phyloP scores from a whole-genome alignment of 2,888 invertebrate genomes.

The Stenodema calcarata region DNA sequence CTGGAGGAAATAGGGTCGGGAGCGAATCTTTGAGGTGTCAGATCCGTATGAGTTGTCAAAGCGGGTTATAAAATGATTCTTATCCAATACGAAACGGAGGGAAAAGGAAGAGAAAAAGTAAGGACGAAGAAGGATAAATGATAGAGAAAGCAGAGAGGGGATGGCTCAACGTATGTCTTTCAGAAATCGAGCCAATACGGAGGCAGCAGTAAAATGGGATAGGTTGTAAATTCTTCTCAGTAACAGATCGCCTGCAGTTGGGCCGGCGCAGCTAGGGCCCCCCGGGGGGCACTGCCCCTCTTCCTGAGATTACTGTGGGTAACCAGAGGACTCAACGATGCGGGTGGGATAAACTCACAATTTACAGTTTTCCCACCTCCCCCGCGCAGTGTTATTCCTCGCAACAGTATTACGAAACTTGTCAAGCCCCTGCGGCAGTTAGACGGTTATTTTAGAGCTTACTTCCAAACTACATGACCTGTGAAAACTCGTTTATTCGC shows the following conservation, averaged over 20 bases:
- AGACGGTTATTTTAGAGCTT: slow-evolving; percentile 48
- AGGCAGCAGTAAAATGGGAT: slow-evolving; percentile 24
- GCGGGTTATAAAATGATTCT: slow-evolving; percentile 43
- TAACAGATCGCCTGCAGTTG: slow-evolving; percentile 45
- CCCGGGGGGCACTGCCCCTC: slow-evolving; percentile 18
- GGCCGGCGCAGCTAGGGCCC: slow-evolving; percentile 18
- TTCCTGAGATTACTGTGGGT: slow-evolving; percentile 1
- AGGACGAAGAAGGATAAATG: not conserved
- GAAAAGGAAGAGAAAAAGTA: not conserved
- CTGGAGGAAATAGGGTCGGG: slow-evolving; percentile 1
- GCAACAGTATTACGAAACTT: slow-evolving; percentile 36
- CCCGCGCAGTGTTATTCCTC: slow-evolving; percentile 1
- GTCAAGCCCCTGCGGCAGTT: slow-evolving; percentile 47
- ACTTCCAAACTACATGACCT: slow-evolving; percentile 32
- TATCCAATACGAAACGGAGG: slow-evolving; percentile 17
- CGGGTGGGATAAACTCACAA: slow-evolving; percentile 25
- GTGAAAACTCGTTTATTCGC: slow-evolving; percentile 44
- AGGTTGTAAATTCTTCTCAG: slow-evolving; percentile 28
- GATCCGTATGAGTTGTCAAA: slow-evolving; percentile 46
- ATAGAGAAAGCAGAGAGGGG: not conserved
- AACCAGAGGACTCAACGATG: not conserved
- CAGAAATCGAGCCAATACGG: slow-evolving; percentile 39
- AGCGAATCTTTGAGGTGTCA: slow-evolving; percentile 39
- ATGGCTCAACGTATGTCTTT: slow-evolving; percentile 6
- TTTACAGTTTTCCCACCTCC: slow-evolving; percentile 35